Base-by-base conservation (phyloP, 2,888 invertebrate species). In the Trissoscelio sp. region DNA sequence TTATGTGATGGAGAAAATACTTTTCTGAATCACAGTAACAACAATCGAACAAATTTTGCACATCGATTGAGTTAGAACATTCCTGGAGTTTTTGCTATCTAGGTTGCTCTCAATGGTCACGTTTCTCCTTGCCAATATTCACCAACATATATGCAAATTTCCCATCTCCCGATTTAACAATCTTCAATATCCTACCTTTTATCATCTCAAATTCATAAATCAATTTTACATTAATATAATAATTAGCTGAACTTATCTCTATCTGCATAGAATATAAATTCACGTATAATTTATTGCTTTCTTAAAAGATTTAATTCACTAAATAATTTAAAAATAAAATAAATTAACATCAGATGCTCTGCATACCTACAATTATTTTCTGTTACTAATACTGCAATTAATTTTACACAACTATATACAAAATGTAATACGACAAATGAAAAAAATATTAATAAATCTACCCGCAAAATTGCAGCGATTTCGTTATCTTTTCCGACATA, bases 101-200 rank as follows among this genome's bases (percentile, higher is more conserved):
- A n/a, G 58, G 42, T 60, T 34, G 20, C 24, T 55, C 42, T 60
- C 39, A 60, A 60, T 42, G 42, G 42, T 42, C 58, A 60, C 24
- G 58, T 60, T 16, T 58, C 58, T 22, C 12, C 39, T 58, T 24
- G 24, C 42, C 58, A 60, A 60, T 60, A 60, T 42, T 60, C 58
- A 2, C 58, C 34, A 60, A 60, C 58, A 60, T 42, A 60, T 60
- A 60, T 60, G 58, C 42, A 42, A 60, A 60, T 60, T 60, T 60
- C 4, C 24, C 22, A 39, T 39, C 58, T 4, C 14, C 16, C 18
- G 18, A 1, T 58, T 42, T 24, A 39, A 39, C 58, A 24, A 42
- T 42, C 28, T 42, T 60, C 58, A 42, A 60, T 60, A 42, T 60
- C 16, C 16, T 42, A 3, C 39, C 11, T 14, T 5, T 14, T 42